Conservation (phyloP, 2,888 invertebrate species). For the Coremacera marginata region DNA sequence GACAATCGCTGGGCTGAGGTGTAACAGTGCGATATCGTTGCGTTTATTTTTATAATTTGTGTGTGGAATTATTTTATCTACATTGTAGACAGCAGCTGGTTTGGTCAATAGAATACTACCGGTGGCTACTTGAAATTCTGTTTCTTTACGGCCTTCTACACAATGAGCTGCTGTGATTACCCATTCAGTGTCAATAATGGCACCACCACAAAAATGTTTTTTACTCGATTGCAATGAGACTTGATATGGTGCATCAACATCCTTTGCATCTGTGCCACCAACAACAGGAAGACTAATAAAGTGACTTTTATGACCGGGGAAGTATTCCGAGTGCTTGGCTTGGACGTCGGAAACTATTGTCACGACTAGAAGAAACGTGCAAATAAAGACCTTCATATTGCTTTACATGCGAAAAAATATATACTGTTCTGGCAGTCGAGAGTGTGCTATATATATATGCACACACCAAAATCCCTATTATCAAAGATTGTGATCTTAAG, state of each 20-base stretch:
- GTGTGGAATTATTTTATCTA: slow-evolving; percentile 51
- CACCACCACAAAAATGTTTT: slow-evolving; percentile 60
- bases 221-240: slow-evolving; percentile 60
- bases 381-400: slow-evolving; percentile 24
- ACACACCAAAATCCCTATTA: background rate
- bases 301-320: background rate
- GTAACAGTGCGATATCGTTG: slow-evolving; percentile 78
- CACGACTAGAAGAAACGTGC: background rate
- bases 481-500: background rate
- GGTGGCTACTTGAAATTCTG: slow-evolving; percentile 52
- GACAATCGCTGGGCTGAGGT: slow-evolving; percentile 71
- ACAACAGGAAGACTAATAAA: slow-evolving; percentile 53
- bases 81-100: slow-evolving; percentile 51
- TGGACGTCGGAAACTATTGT: background rate
- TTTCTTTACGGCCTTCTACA: slow-evolving; percentile 50
- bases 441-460: background rate
- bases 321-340: slow-evolving; percentile 1
- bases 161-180: slow-evolving; percentile 64
- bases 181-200: slow-evolving; percentile 56
- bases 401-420: too few relatives aligned
- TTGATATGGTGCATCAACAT: slow-evolving; percentile 62
- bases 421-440: background rate
- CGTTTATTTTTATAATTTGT: slow-evolving; percentile 56
- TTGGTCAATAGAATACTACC: slow-evolving; percentile 54
- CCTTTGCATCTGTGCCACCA: slow-evolving; percentile 55